Evolutionary conservation across 2,797 vertebrate genomes (phyloP), one percentile per base, ranked within the genome.

Genomic region (Cossypha polioptera): DNA sequence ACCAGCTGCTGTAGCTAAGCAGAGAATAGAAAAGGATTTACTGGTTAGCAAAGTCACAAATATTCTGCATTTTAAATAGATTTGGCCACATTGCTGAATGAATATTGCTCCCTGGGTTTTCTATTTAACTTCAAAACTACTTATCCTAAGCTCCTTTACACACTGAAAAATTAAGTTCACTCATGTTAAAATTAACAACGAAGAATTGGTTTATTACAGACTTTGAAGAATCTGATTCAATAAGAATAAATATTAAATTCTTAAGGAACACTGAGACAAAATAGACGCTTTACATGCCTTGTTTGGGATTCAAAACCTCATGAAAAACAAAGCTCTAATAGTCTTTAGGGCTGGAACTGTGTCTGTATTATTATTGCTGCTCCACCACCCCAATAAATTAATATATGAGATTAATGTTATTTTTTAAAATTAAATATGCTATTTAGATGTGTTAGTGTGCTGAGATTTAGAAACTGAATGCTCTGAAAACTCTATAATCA

Each of bases 151-250:
- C 73, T 94, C 45, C 75, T 95, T 91, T 88, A 73, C 51, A 29
- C 67, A 50, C 43, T 50, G 61, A 92, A 92, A 95, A 96, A 96
- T 82, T 79, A 95, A 89, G 75, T 86, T 95, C 62, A 69, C 54
- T 67, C 67, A 59, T 84, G 83, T 87, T 90, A 94, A 96, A 97
- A 95, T 95, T 89, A 96, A 93, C 57, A 91, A 86, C 68, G 91
- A 92, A 79, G 73, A 87, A 65, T 54, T 55, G 47, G 26, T 53
- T 95, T 82, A 75, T 58, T 89, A 65, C 36, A 88, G 76, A 84
- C 88, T 86, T 67, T 36, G 79, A 94, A 88, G 48, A 59, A 59
- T 78, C 45, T 78, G 66, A 71, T 88, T 94, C 85, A 90, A 28
- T 61, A 75, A 80, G 58, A 86, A 88, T 42, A 14, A 89, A 86